Base-by-base conservation (phyloP, 2,888 invertebrate species). In the Fragum sueziense region DNA sequence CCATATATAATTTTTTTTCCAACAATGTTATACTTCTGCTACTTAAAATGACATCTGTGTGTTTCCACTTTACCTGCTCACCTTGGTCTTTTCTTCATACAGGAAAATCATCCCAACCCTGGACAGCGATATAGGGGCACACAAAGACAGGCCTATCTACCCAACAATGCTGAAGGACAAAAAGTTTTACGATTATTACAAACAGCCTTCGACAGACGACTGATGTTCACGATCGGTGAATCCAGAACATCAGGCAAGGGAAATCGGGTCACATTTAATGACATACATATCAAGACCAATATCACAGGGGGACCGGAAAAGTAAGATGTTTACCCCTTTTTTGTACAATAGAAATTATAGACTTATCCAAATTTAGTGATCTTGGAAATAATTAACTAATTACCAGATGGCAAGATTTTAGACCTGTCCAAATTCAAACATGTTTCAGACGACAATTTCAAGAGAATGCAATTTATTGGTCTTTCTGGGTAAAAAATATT, bases 141-240 rank as follows among this genome's bases (percentile, higher is more conserved):
- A 6, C 52, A 27, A 9, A 76, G 90, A 31, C 69, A 65, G 4
- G 91, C 89, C 17, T 91, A 88, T 72, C 76, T 91, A 37, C 91
- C 91, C 2, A 84, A 89, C 74, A 89, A 85, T 33, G 34, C 61
- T 0, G 88, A 90, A 57, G 91, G 91, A 1, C 70, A 76, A 29
- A 65, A 82, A 41, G 85, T 91, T 9, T 73, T 84, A 9, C 67
- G 62, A 2, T 79, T 91, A 41, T 80, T 91, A 31, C 68, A 72
- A n/a, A 76, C 76, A 34, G 91, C 91, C 1, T 91, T 89, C 79
- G 76, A 89, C 11, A 71, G 86, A 41, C 67, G 82, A 22, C 76
- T 91, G 20, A 79, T 88, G 7, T 91, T 91, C 73, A 90, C 91
- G 7, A 85, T 91, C 47, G 90, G 91, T n/a, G 70, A 67, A 27